Base-by-base conservation (phyloP, 2,888 invertebrate genomes). In the Lochmaea crataegi region DNA sequence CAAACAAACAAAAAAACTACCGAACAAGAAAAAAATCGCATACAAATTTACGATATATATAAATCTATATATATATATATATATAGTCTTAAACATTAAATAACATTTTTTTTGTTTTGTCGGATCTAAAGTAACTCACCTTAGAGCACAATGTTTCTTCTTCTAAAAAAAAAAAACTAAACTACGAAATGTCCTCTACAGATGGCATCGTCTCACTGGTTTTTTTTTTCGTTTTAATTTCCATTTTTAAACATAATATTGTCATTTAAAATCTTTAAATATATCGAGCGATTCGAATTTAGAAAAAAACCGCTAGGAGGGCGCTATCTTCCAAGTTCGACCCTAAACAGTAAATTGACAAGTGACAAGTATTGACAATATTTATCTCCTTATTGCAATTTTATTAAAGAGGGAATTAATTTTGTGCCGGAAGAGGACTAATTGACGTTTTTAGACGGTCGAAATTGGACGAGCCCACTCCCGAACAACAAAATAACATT, bases 51-150 rank as follows among this genome's bases (percentile, higher is more conserved):
- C 68, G 70, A 65, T 48, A 48, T 51, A 67, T 71, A 74, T 26
- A 26, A 26, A 26, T 26, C 4, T 26, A n/a, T n/a, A n/a, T 26
- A 26, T 26, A 26, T 2, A 26, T 26, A 65, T 48, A 53, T 51
- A 68, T 71, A 74, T 74, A 77, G 71, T 74, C 82, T 82, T 83
- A 83, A 76, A 83, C 76, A 83, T 82, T 82, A 83, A 82, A 82
- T 82, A 83, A 83, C 83, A 82, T 81, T 80, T 75, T 73, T 76
- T 77, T 68, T 68, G 74, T 70, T 70, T 72, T 56, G 0, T 16
- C 51, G 51, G 14, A 65, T 74, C 74, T 76, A 76, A 32, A 75
- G 68, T 65, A 69, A 65, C 71, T 69, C 75, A 73, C 71, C 74
- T 71, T 70, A 75, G 71, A 71, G 72, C 74, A 71, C 73, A 74